Base-by-base conservation (phyloP, 30 jellyfish, hydroid and myxozoan species). In the Aurelia aurita complex sp. Pacific region DNA sequence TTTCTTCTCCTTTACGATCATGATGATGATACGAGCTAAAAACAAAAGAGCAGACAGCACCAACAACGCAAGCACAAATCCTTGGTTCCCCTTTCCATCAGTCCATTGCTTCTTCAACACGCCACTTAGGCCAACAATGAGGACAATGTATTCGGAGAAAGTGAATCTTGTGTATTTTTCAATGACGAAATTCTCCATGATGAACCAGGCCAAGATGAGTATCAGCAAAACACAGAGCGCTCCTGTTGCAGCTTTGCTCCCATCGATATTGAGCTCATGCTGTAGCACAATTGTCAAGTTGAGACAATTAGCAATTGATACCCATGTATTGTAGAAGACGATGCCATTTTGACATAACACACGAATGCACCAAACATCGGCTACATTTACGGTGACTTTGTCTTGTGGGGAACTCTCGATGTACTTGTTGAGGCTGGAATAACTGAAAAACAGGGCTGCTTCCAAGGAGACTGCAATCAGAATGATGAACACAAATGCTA, bases 361-460 rank as follows among this genome's bases (percentile, higher is more conserved):
- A 42, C 97, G 88, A 29, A 82, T 88, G 79, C 86, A 77, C 96
- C 96, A 78, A 74, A 91, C 85, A 52, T 91, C 97, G 46, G 69
- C 50, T 10, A 67, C 71, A 69, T 62, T 77, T 15, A 82, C 79
- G 9, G 65, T 18, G 14, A 40, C 76, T 60, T 52, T 33, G 1
- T 73, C 85, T 10, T 69, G 64, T 46, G 89, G 53, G 53, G 71
- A 82, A 14, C 70, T 52, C 13, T 34, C 65, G 17, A 67, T 46
- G 82, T 74, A 90, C 8, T 79, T 79, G 51, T 59, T 17, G 18
- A 90, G 88, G 63, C 83, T 80, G 10, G 84, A 51, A 69, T 59
- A 67, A 17, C 86, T 79, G 76, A 90, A 70, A 51, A 16, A 81
- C 79, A 90, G 64, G 60, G 87, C 62, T 33, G 69, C 35, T 34